A percentile compares a stretch with the other conserved stretches of the same genome.
phyloP scores from a whole-genome alignment of 2,797 vertebrate species.

The Thaleichthys pacificus region DNA sequence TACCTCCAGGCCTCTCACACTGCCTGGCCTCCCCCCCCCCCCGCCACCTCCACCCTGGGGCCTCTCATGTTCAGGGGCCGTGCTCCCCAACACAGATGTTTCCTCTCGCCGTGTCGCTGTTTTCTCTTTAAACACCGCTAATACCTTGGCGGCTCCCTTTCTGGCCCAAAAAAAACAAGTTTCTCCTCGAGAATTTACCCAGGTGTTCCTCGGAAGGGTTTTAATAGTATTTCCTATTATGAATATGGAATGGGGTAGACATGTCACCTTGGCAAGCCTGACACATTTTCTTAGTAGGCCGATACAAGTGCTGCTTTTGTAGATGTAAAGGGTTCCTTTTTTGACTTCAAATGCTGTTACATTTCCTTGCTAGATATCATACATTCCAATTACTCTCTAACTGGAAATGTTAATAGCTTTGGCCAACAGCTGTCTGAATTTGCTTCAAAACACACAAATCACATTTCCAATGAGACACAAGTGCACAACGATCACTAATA shows the following conservation, averaged over 20 bases:
- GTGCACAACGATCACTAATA: too few relatives aligned
- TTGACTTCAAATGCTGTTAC: too few relatives aligned
- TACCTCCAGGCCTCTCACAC: constrained; percentile 12
- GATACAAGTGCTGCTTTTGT: background rate
- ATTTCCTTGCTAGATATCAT: too few relatives aligned
- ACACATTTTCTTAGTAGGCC: constrained; percentile 23
- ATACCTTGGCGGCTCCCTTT: constrained; percentile 35
- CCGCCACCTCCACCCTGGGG: constrained; percentile 16
- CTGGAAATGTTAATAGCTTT: too few relatives aligned
- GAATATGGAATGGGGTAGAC: constrained; percentile 38
- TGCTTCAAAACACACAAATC: too few relatives aligned
- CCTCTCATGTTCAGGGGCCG: constrained; percentile 42
- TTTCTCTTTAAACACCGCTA: constrained; percentile 58
- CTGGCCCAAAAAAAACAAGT: constrained; percentile 1
- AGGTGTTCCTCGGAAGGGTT: constrained; percentile 39
- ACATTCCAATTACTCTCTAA: too few relatives aligned
- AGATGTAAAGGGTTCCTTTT: too few relatives aligned
- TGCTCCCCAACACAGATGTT: constrained; percentile 59
- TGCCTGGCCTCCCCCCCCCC: constrained; percentile 48
- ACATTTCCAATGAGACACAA: too few relatives aligned
- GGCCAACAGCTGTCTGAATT: too few relatives aligned
- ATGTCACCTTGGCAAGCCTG: constrained; percentile 24
- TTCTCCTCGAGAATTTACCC: constrained; percentile 43
- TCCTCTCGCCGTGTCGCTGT: constrained; percentile 52
- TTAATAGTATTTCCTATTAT: constrained; percentile 23